Conservation (phyloP, 64 coral and sea anemone genomes). For the Stichodactyla mertensii region DNA sequence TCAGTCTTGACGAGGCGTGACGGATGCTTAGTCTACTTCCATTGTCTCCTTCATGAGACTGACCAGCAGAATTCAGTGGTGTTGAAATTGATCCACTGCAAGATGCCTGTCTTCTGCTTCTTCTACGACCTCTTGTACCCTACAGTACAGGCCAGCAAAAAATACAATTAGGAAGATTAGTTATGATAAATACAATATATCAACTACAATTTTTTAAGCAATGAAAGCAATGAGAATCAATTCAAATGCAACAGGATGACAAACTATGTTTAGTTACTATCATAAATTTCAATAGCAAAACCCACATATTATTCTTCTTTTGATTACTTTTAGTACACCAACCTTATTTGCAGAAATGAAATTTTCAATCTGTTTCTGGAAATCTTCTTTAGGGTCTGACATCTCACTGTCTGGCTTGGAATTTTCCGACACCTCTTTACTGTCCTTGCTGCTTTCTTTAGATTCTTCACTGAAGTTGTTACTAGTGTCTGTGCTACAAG, state of each 20-base stretch:
- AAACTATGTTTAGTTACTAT: no score
- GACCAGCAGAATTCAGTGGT: constrained; percentile 3
- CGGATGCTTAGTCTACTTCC: not conserved
- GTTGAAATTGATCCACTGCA: not conserved
- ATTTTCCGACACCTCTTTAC: not conserved
- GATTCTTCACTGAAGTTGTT: not conserved
- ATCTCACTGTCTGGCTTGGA: constrained; percentile 10
- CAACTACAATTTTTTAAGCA: no score
- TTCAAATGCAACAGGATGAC: no score
- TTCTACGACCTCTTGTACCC: constrained; percentile 21
- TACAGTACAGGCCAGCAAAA: not conserved
- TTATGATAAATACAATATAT: no score
- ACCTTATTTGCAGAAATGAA: constrained; percentile 20
- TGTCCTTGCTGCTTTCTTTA: not conserved
- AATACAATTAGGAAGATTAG: no score
- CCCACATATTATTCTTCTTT: no score
- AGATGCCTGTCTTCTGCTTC: constrained; percentile 2
- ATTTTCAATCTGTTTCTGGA: constrained; percentile 24
- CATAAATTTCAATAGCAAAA: no score
- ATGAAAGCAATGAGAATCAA: no score
- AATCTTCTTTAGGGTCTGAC: constrained; percentile 25
- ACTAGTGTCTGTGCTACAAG: constrained; percentile 1
- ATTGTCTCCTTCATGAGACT: not conserved
- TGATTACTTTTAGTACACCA: not conserved
- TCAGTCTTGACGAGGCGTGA: not conserved